Evolutionary conservation across 2,797 vertebrate genomes (phyloP).

Genomic region (Masticophis lateralis): DNA sequence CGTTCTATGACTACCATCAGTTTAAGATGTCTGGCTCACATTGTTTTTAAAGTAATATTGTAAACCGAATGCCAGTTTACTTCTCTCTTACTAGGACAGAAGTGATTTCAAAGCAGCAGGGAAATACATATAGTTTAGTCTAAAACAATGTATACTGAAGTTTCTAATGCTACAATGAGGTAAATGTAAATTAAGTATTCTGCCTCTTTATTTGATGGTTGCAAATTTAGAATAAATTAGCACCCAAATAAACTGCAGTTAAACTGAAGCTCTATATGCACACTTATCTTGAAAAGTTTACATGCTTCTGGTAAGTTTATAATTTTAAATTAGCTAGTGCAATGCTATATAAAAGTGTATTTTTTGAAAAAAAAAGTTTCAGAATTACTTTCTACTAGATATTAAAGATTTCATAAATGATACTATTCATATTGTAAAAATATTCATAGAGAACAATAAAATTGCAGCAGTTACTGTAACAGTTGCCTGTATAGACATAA

Average conservation of each 20-base stretch:
- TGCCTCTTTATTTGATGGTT: not conserved
- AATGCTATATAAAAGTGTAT: not conserved
- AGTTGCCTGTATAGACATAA: not conserved
- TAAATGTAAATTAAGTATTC: not conserved
- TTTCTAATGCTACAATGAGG: not conserved
- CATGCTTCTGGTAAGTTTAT: conserved; percentile 12
- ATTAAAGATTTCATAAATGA: not conserved
- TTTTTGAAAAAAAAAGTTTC: not conserved
- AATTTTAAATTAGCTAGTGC: not conserved
- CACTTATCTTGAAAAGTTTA: conserved; percentile 27
- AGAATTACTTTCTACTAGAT: not conserved
- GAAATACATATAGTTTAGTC: not conserved
- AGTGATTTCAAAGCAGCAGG: not conserved
- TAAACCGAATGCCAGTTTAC: not conserved
- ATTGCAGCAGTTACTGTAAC: not conserved
- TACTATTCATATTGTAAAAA: conserved; percentile 44
- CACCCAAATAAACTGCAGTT: not conserved
- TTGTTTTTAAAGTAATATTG: conserved; percentile 9
- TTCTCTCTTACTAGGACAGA: not conserved
- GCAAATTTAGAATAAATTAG: conserved; percentile 3
- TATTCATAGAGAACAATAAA: conserved; percentile 48
- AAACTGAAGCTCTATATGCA: not conserved
- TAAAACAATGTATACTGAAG: not conserved
- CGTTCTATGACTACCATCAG: not conserved
- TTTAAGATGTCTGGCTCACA: not conserved